phyloP scores from a whole-genome alignment of 2,797 vertebrate genomes.

The Sebastes iracundus region DNA sequence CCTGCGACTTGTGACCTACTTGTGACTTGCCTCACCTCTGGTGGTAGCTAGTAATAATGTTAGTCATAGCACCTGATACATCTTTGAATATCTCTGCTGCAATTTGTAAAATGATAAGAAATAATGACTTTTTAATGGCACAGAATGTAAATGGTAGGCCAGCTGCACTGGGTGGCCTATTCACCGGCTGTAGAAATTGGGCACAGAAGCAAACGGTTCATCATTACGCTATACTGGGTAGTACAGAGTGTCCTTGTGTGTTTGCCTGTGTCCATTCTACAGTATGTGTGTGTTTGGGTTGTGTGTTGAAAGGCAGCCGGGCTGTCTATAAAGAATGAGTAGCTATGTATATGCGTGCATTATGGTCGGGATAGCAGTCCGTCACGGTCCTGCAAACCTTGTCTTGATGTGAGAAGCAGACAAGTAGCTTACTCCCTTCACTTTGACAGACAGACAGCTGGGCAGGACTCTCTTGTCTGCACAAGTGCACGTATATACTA shows the following conservation, averaged over 20 bases:
- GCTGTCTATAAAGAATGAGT: constrained; percentile 13
- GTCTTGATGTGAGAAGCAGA: constrained; percentile 30
- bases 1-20: not conserved
- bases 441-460: constrained; percentile 65
- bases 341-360: not conserved
- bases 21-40: not conserved
- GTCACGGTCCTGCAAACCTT: constrained; percentile 36
- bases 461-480: constrained; percentile 32
- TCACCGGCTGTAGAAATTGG: not conserved
- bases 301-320: not conserved
- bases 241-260: not conserved
- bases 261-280: not conserved
- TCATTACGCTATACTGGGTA: not conserved
- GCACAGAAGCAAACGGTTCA: not conserved
- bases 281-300: not conserved
- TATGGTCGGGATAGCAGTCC: constrained; percentile 18
- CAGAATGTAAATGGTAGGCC: not conserved
- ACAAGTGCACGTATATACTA: constrained; percentile 34
- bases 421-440: constrained; percentile 48
- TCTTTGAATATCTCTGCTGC: not conserved
- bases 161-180: not conserved
- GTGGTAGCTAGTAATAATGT: not conserved
- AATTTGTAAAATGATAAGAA: not conserved
- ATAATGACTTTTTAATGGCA: constrained; percentile 5
- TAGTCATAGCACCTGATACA: not conserved